phyloP scores from a whole-genome alignment of 2,797 vertebrate genomes.

The Onychomys torridus region DNA sequence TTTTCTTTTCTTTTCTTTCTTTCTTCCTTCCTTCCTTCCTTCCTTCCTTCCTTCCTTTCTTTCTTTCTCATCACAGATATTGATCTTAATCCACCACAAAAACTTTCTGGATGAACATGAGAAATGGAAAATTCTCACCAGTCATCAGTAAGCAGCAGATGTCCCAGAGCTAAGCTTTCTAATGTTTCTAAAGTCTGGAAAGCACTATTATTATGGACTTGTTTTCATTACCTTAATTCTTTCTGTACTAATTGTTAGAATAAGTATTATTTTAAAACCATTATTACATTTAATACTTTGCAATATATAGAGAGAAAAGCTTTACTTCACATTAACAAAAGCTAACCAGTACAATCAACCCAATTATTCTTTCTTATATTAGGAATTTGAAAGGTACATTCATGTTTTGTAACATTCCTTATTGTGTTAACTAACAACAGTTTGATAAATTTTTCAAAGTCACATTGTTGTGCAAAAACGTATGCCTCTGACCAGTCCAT shows the following conservation, averaged over 20 bases:
- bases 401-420: not conserved
- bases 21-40: no score
- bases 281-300: not conserved
- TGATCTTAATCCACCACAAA: slow-evolving; percentile 25
- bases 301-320: slow-evolving; percentile 25
- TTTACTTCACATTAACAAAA: not conserved
- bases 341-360: not conserved
- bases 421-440: not conserved
- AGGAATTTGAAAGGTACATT: not conserved
- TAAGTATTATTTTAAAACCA: slow-evolving; percentile 43
- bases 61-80: not conserved
- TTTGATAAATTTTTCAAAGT: not conserved
- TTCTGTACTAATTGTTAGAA: slow-evolving; percentile 21
- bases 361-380: not conserved
- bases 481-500: not conserved
- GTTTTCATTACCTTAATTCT: not conserved
- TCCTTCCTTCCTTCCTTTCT: not conserved
- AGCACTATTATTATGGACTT: slow-evolving; percentile 45
- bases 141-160: slow-evolving; percentile 35
- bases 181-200: slow-evolving; percentile 41
- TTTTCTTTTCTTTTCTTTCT: not conserved
- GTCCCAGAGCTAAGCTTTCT: not conserved
- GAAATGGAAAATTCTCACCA: not conserved
- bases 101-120: not conserved
- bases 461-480: not conserved